Base-by-base conservation (phyloP, 1,140 invertebrate genomes). In the Heliconius congener region DNA sequence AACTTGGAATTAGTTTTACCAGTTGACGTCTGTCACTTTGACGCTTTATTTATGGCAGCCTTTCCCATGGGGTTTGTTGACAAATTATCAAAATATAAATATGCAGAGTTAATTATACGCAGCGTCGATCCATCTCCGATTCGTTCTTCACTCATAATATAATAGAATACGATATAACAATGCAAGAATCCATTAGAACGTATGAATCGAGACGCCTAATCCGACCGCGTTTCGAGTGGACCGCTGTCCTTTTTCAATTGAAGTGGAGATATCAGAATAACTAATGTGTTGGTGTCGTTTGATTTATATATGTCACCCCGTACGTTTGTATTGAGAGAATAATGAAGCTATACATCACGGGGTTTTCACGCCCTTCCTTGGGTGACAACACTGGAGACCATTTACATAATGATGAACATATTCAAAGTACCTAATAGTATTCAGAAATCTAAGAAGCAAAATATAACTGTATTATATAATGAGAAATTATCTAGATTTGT, bases 121-220 rank as follows among this genome's bases (percentile, higher is more conserved):
- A 81, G 74, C 60, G 82, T 80, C 76, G 34, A 80, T 77, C 74
- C 46, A 81, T 81, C 75, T 77, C 18, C 66, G 39, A 75, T 76
- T 80, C 66, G 71, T 71, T 57, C 42, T 71, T 79, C 50, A 42
- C 23, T 79, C n/a, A 27, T 37, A 66, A 70, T 78, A 85, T 75
- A 81, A 84, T 81, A 74, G 74, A 71, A 81, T 84, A 76, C 55
- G 66, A 76, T 75, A 85, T 82, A 84, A 85, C 81, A 87, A 85
- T 85, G 37, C 80, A 23, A 88, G 81, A 82, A 85, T 85, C 78
- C 83, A 87, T 89, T 89, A 84, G 86, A 87, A 87, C 86, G 83
- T 89, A 87, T 79, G 82, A 83, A 88, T 86, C 81, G 85, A 89
- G 81, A 81, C 81, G 87, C 83, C 88, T 91, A 93, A 92, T 92